Conservation (phyloP, 2,113 vertebrate species). For the Phalacrocorax carbo region DNA sequence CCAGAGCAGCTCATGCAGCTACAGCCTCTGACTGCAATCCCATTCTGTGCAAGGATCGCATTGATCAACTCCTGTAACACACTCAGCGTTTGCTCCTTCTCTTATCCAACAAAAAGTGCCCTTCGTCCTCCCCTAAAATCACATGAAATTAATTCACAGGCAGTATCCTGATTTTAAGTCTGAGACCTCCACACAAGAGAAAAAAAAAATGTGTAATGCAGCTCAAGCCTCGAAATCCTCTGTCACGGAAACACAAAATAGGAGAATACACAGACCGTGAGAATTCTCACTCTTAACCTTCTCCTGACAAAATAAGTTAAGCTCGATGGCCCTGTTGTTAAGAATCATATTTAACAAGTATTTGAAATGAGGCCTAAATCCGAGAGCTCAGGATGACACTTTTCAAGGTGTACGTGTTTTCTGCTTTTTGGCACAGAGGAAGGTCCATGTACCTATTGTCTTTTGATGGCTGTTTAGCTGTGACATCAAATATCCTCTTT, state of each 20-base stretch:
- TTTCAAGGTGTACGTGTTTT: not conserved
- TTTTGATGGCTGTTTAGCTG: constrained; percentile 8
- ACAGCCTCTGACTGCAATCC: not conserved
- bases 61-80: not conserved
- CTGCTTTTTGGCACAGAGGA: not conserved
- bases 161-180: not conserved
- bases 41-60: not conserved
- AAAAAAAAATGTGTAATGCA: not conserved
- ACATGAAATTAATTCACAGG: not conserved
- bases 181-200: not conserved
- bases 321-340: not conserved
- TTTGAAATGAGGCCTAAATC: constrained; percentile 1
- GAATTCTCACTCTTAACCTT: not conserved
- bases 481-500: constrained; percentile 22
- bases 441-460: not conserved
- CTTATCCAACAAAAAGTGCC: not conserved
- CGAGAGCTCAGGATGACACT: not conserved
- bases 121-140: not conserved
- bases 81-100: not conserved
- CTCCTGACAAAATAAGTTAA: not conserved
- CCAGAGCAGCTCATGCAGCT: not conserved
- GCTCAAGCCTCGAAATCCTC: not conserved
- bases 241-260: not conserved
- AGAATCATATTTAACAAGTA: not conserved
- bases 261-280: not conserved